These are phyloP conservation scores for Crotalus viridis DNA, from an alignment of 2,113 vertebrate genomes.

Conservation along the genomic window DNA sequence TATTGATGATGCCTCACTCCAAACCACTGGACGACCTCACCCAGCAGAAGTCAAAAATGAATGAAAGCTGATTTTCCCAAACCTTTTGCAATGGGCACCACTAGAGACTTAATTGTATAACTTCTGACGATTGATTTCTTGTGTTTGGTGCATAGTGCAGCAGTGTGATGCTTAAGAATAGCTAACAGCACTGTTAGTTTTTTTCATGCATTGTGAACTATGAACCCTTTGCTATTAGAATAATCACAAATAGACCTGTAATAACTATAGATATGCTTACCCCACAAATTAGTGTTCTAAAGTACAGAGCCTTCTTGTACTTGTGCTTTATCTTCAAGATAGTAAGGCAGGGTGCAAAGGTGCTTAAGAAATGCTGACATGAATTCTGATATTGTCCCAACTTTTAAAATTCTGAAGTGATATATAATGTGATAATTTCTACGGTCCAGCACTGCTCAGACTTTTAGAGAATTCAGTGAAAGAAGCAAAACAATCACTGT, in stretches of 20 bases:
- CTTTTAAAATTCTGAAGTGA: neutral
- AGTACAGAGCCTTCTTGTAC: constrained; percentile 34
- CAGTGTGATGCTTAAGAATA: neutral
- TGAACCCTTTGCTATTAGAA: constrained; percentile 25
- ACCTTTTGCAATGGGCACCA: neutral
- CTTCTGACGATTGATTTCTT: neutral
- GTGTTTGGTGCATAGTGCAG: neutral
- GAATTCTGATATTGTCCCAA: fast-evolving
- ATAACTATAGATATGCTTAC: constrained; percentile 1
- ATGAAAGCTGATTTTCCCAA: neutral
- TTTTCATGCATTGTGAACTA: constrained; percentile 1
- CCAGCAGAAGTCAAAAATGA: neutral
- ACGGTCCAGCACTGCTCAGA: neutral
- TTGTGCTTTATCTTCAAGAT: constrained; percentile 47
- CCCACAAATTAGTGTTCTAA: constrained; percentile 40
- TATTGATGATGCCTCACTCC: neutral
- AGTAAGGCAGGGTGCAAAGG: constrained; percentile 14
- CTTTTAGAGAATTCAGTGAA: neutral
- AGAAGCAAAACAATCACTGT: neutral
- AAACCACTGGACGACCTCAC: neutral
- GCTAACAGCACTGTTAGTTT: constrained; percentile 17
- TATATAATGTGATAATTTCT: neutral
- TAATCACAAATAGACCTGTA: neutral
- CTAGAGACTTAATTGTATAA: neutral
- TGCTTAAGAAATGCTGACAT: constrained; percentile 51